Conservation (phyloP, 1,140 invertebrate genomes). For the Aphelenchoides fujianensis region DNA sequence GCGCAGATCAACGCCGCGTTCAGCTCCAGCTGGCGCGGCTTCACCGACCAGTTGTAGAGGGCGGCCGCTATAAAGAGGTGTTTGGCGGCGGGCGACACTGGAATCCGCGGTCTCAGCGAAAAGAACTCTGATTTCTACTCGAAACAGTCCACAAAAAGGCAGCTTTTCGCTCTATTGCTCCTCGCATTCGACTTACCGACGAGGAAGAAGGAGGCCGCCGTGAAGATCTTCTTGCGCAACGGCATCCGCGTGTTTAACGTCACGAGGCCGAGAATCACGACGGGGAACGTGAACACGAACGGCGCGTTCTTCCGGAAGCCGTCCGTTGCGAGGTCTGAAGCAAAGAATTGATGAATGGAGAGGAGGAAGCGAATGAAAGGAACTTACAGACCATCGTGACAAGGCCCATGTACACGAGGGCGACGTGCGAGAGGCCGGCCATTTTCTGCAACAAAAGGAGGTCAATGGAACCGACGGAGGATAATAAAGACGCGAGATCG, state of each 20-base stretch:
- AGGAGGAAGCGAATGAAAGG: no score
- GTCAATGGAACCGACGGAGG: neutral
- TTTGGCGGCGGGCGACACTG: neutral
- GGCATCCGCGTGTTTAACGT: constrained; percentile 42
- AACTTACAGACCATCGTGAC: constrained; percentile 35
- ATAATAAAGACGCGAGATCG: neutral
- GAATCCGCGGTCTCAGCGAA: no score
- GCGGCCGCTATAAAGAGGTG: constrained; percentile 36
- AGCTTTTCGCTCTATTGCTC: neutral
- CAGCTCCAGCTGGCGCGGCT: constrained; percentile 35
- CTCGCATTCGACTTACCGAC: constrained; percentile 26
- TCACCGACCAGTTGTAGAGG: constrained; percentile 43
- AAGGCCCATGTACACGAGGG: constrained; percentile 30
- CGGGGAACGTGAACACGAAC: constrained; percentile 42
- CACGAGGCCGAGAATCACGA: constrained; percentile 41
- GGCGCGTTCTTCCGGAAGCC: constrained; percentile 44
- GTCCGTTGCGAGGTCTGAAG: constrained; percentile 42
- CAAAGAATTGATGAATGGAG: no score
- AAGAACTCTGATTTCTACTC: no score
- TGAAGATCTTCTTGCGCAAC: constrained; percentile 33
- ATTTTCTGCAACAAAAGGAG: constrained; percentile 19
- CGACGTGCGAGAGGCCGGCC: constrained; percentile 10
- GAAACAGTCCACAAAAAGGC: no score
- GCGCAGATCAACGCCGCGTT: constrained; percentile 39
- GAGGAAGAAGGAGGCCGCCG: constrained; percentile 37